Evolutionary conservation across 2,888 invertebrate species (phyloP), one percentile per base, ranked within the genome.

Genomic region (Sicus ferrugineus): DNA sequence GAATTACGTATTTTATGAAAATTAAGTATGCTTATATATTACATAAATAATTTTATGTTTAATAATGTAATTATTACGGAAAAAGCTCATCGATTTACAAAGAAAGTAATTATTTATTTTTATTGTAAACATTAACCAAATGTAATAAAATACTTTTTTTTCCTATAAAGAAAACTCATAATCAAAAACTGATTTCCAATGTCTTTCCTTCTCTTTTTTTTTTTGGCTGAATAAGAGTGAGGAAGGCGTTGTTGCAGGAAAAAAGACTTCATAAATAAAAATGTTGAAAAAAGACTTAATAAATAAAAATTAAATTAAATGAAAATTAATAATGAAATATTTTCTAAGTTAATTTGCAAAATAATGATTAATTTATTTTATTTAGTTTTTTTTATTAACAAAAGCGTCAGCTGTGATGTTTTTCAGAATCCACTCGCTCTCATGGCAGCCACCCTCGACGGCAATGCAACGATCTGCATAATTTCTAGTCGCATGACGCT

Each of bases 341-440:
- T n/a, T n/a, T n/a, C n/a, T n/a, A n/a, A n/a, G n/a, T n/a, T n/a
- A n/a, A n/a, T n/a, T n/a, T n/a, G n/a, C n/a, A n/a, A n/a, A n/a
- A n/a, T n/a, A n/a, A n/a, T n/a, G n/a, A n/a, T n/a, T n/a, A n/a
- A n/a, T n/a, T n/a, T n/a, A n/a, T n/a, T n/a, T n/a, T n/a, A n/a
- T n/a, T n/a, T n/a, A n/a, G 23, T 61, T 23, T 42, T 26, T 16
- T 61, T 26, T 1, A 23, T 30, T 23, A 26, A 23, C 56, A 21
- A 34, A 14, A 21, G 9, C 34, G 46, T 42, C 61, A 23, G 26
- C 28, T 61, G 61, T 42, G 61, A 19, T 42, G 42, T 3, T 23
- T 19, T 23, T n/a, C n/a, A 26, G 14, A 48, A 62, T 21, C 46
- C 46, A 62, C 61, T 42, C 61, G 38, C 59, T 19, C 21, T 28